phyloP scores from a whole-genome alignment of 2,888 invertebrate species.

The Bimastos eiseni region DNA sequence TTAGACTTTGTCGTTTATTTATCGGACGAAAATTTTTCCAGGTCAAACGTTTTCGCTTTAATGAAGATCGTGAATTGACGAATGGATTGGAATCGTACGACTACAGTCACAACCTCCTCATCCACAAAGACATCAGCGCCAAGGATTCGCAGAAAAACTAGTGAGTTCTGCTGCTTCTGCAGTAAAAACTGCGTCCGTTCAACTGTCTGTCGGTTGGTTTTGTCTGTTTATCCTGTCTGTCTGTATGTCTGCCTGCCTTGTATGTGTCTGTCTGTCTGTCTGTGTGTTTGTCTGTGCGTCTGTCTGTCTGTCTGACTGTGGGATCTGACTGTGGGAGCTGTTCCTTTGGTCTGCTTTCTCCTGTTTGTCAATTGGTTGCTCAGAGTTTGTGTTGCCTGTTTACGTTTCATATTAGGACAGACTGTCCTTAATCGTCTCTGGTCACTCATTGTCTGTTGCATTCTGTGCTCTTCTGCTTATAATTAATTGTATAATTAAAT shows the following conservation, averaged over 20 bases:
- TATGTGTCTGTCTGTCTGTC: too few species aligned
- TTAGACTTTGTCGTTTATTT: background rate
- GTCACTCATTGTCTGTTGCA: too few species aligned
- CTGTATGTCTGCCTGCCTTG: background rate
- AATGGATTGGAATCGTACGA: background rate
- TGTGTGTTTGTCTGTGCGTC: too few species aligned
- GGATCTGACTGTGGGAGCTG: too few species aligned
- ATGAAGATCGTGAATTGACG: background rate
- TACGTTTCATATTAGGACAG: too few species aligned
- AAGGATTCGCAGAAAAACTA: background rate
- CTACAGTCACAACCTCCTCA: background rate
- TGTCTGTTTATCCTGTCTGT: background rate
- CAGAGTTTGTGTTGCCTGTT: too few species aligned
- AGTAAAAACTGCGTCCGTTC: background rate
- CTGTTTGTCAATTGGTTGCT: too few species aligned
- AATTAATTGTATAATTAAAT: too few species aligned
- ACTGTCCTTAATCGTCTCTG: too few species aligned
- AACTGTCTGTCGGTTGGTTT: background rate
- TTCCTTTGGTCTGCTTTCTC: too few species aligned
- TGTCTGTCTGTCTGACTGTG: too few species aligned
- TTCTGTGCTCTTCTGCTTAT: too few species aligned
- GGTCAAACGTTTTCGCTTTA: constrained; percentile 15
- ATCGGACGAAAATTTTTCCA: background rate
- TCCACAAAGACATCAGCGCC: background rate
- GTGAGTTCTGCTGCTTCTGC: background rate